Evolutionary conservation across 2,888 invertebrate genomes (phyloP).

Genomic region (Caenorhabditis sp.): DNA sequence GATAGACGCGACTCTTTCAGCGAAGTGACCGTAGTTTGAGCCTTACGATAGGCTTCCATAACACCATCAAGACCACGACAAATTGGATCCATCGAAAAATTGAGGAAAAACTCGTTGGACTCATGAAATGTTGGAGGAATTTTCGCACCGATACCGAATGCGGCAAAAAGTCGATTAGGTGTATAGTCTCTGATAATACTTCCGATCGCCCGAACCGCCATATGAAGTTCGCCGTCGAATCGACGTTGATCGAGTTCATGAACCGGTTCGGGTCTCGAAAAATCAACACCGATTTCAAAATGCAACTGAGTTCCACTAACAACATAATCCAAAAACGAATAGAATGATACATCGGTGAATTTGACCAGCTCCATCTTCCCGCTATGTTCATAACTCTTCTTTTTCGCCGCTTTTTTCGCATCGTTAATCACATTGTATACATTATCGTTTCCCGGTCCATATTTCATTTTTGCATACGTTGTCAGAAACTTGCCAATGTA

Average conservation of each 20-base stretch:
- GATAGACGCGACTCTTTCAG: conserved; percentile 62
- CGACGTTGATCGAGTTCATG: conserved; percentile 40
- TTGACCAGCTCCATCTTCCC: conserved; percentile 65
- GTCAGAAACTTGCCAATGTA: conserved; percentile 58
- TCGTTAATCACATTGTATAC: conserved; percentile 56
- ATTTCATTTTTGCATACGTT: conserved; percentile 60
- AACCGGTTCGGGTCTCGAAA: conserved; percentile 43
- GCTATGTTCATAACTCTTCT: conserved; percentile 56
- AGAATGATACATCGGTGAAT: conserved; percentile 64
- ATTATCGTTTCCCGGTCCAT: conserved; percentile 57
- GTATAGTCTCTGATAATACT: conserved; percentile 63
- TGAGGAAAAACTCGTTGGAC: conserved; percentile 67
- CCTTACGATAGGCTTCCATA: conserved; percentile 60
- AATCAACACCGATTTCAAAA: conserved; percentile 55
- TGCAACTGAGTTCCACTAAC: conserved; percentile 61
- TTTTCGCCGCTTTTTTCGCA: conserved; percentile 53
- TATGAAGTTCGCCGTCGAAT: conserved; percentile 57
- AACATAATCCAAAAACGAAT: conserved; percentile 66
- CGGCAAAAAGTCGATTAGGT: conserved; percentile 62
- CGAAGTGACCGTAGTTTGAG: conserved; percentile 58
- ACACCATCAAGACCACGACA: conserved; percentile 67
- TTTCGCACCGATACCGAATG: conserved; percentile 67
- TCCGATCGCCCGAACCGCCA: conserved; percentile 64
- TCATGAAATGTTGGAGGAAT: conserved; percentile 68
- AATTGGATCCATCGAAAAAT: conserved; percentile 64